Evolutionary conservation across 2,888 invertebrate species (phyloP).

Genomic region (Aethes cnicana): DNA sequence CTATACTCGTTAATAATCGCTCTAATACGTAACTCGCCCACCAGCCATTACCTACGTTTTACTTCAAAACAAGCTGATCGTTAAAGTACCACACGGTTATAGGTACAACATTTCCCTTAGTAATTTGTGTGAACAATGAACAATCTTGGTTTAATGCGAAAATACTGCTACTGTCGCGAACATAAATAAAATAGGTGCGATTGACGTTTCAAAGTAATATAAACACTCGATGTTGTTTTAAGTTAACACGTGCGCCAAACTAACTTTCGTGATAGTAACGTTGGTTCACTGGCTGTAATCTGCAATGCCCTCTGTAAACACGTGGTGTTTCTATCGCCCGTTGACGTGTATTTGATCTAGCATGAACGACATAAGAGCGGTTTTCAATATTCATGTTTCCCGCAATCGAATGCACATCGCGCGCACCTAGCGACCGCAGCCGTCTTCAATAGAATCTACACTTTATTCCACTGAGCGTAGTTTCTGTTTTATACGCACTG

Average conservation of each 20-base stretch:
- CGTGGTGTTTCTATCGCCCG: slow-evolving; percentile 59
- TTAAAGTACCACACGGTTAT: slow-evolving; percentile 45
- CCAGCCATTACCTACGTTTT: slow-evolving; percentile 34
- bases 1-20: no score
- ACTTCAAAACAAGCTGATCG: slow-evolving; percentile 47
- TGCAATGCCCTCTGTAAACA: slow-evolving; percentile 69
- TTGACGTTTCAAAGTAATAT: slow-evolving; percentile 1
- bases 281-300: slow-evolving; percentile 57
- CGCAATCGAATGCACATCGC: slow-evolving; percentile 71
- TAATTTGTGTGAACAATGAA: slow-evolving; percentile 1
- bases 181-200: slow-evolving; percentile 33
- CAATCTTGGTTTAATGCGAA: slow-evolving; percentile 8
- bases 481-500: slow-evolving; percentile 49
- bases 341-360: slow-evolving; percentile 64
- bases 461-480: slow-evolving; percentile 56
- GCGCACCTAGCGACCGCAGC: slow-evolving; percentile 44
- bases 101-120: slow-evolving; percentile 30
- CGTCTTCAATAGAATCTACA: slow-evolving; percentile 50
- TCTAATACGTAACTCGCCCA: slow-evolving; percentile 37
- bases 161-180: no score
- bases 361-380: slow-evolving; percentile 65
- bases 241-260: slow-evolving; percentile 64
- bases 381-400: slow-evolving; percentile 73
- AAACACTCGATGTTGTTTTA: slow-evolving; percentile 40
- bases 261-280: slow-evolving; percentile 44